Evolutionary conservation across 2,888 invertebrate species (phyloP).

Genomic region (Celastrina argiolus): DNA sequence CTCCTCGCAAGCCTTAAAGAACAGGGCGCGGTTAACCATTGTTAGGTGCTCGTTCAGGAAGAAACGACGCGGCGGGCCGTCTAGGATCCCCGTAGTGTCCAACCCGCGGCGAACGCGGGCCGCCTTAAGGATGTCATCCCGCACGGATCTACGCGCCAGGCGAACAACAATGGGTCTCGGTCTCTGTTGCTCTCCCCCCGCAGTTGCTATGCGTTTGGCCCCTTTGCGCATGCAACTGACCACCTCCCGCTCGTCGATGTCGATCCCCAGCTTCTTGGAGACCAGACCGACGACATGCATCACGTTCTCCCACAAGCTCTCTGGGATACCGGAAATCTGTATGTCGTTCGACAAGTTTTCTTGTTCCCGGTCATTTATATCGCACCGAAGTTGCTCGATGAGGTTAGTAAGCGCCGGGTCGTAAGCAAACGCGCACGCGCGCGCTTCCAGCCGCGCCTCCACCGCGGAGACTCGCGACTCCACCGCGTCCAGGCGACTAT

Average conservation of each 20-base stretch:
- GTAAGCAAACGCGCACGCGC: neutral
- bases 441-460: neutral
- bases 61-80: conserved; percentile 1
- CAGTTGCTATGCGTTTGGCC: conserved; percentile 4
- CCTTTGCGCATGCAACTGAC: conserved; percentile 28
- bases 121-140: conserved; percentile 14
- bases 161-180: too few species aligned
- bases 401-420: neutral
- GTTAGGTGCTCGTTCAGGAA: conserved; percentile 15
- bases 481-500: neutral
- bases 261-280: conserved; percentile 27
- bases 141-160: too few species aligned
- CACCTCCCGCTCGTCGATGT: conserved; percentile 27
- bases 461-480: neutral
- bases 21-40: neutral
- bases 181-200: too few species aligned
- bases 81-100: conserved; percentile 9
- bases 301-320: conserved; percentile 26
- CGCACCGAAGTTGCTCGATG: neutral
- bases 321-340: conserved; percentile 28
- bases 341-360: conserved; percentile 26
- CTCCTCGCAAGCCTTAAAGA: neutral
- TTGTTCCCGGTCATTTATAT: conserved; percentile 28
- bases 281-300: conserved; percentile 23
- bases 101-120: conserved; percentile 20